Conservation (phyloP, 2,797 vertebrate species). For the Distichodus sexfasciatus region DNA sequence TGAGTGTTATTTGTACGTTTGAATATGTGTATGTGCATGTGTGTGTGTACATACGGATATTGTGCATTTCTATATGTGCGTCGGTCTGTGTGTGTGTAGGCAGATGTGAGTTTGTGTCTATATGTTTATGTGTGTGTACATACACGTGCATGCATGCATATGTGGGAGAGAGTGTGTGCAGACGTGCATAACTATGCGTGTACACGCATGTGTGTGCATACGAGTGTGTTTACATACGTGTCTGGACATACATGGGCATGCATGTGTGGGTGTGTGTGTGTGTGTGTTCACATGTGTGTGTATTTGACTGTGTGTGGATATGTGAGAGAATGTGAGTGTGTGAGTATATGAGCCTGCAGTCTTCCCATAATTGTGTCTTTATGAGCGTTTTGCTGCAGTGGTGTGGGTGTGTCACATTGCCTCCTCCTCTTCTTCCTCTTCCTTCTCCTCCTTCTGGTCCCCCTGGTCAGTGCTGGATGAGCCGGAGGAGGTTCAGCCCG, state of each 20-base stretch:
- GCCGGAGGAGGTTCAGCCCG: no score
- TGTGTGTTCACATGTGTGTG: slow-evolving; percentile 34
- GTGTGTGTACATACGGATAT: slow-evolving; percentile 4
- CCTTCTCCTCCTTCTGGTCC: slow-evolving; percentile 32
- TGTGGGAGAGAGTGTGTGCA: neutral
- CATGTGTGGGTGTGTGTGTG: slow-evolving; percentile 56
- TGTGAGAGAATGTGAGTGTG: neutral
- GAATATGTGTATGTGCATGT: neutral
- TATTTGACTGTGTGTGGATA: neutral
- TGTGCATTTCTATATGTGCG: neutral
- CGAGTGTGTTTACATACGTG: no score
- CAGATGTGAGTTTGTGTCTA: slow-evolving; percentile 48
- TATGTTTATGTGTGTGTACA: slow-evolving; percentile 51
- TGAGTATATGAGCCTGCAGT: neutral
- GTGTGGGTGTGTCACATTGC: slow-evolving; percentile 30
- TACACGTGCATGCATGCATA: slow-evolving; percentile 6
- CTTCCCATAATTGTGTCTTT: slow-evolving; percentile 29
- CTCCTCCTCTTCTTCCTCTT: neutral
- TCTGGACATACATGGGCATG: no score
- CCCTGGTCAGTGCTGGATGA: slow-evolving; percentile 11
- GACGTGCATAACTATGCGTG: neutral
- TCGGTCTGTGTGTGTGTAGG: neutral
- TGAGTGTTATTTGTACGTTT: no score
- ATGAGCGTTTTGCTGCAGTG: slow-evolving; percentile 35
- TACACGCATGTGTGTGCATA: slow-evolving; percentile 26